A percentile compares a stretch with the other conserved stretches of the same genome.
Evolutionary conservation across 2,113 vertebrate species (phyloP).

Genomic region (Larimichthys crocea): DNA sequence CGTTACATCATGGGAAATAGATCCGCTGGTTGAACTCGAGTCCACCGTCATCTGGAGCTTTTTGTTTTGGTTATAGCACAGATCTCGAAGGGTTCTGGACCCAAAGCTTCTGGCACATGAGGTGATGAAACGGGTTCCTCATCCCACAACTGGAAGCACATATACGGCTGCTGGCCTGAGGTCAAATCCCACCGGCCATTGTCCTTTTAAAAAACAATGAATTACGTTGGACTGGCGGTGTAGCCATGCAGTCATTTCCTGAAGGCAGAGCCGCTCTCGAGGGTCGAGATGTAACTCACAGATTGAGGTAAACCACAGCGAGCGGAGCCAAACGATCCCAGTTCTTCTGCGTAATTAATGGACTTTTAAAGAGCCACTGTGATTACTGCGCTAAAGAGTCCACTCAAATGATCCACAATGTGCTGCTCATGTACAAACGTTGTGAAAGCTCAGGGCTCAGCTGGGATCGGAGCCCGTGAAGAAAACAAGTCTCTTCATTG

Average conservation of each 20-base stretch:
- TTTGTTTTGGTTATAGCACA: conserved; percentile 37
- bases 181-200: conserved; percentile 21
- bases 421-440: background rate
- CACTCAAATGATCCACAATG: background rate
- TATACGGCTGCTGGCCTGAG: conserved; percentile 4
- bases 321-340: background rate
- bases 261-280: conserved; percentile 11
- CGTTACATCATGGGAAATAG: conserved; percentile 44
- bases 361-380: background rate
- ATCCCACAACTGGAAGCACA: conserved; percentile 39
- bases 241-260: conserved; percentile 13
- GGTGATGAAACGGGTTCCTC: conserved; percentile 14
- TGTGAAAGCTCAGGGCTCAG: background rate
- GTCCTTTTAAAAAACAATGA: conserved; percentile 26
- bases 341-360: conserved; percentile 1
- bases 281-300: background rate
- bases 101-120: conserved; percentile 12
- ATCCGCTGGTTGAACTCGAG: conserved; percentile 18
- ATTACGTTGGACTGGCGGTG: background rate
- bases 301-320: background rate
- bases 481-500: background rate
- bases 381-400: background rate
- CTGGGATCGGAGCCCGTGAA: background rate
- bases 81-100: conserved; percentile 11
- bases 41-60: background rate